These are phyloP conservation scores for Monopterus albus DNA, from an alignment of 2,113 vertebrate genomes.

Conservation along the genomic window DNA sequence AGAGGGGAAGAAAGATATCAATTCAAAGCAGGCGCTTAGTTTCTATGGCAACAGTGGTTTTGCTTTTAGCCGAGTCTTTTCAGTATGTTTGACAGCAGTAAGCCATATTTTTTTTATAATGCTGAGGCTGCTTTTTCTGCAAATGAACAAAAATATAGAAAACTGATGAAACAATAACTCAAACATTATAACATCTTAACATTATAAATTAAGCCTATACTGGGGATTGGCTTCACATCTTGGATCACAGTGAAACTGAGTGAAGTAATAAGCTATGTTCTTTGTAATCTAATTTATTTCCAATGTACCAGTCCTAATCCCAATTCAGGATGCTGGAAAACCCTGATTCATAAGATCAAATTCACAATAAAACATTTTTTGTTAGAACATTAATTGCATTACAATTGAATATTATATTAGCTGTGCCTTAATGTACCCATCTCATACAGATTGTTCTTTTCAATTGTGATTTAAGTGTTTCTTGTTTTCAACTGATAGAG, in stretches of 20 bases:
- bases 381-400: background rate
- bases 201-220: constrained; percentile 37
- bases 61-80: constrained; percentile 29
- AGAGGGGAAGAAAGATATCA: constrained; percentile 48
- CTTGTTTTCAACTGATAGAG: constrained; percentile 50
- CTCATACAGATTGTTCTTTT: background rate
- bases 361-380: constrained; percentile 11
- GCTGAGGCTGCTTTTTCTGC: constrained; percentile 41
- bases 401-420: constrained; percentile 3
- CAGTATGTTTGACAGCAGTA: constrained; percentile 42
- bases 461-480: constrained; percentile 43
- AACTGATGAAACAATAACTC: constrained; percentile 16
- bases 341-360: constrained; percentile 29
- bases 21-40: constrained; percentile 70
- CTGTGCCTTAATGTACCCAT: constrained; percentile 18
- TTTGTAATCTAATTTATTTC: constrained; percentile 20
- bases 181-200: constrained; percentile 39
- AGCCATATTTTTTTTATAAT: constrained; percentile 54
- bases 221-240: constrained; percentile 7
- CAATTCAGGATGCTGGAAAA: constrained; percentile 31
- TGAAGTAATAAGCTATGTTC: constrained; percentile 14
- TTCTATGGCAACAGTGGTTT: constrained; percentile 66
- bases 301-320: constrained; percentile 48
- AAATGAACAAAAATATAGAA: constrained; percentile 6
- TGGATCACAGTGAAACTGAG: constrained; percentile 32